A percentile compares a stretch with the other conserved stretches of the same genome.
Evolutionary conservation across 92 coral and sea anemone species (phyloP).

Genomic region (Porites cylindrica): DNA sequence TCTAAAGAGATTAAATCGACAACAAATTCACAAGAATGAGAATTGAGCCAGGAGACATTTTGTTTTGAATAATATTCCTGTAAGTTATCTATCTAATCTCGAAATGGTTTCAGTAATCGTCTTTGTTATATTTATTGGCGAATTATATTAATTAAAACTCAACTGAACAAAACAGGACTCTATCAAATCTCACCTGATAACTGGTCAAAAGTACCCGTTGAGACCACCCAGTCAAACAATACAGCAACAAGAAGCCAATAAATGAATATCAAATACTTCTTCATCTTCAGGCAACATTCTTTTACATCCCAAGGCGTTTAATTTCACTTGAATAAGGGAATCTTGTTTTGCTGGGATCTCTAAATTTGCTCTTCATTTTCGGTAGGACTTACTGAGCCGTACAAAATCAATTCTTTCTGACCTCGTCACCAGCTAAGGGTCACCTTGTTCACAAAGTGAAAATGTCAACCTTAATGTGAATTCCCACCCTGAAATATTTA

Average conservation of each 20-base stretch:
- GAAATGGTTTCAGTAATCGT: not conserved
- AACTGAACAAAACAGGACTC: not conserved
- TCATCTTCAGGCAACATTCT: slow-evolving; percentile 42
- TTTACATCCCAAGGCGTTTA: slow-evolving; percentile 9
- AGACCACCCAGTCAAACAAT: slow-evolving; percentile 12
- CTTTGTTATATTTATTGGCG: not conserved
- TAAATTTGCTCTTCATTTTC: not conserved
- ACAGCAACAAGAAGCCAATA: slow-evolving; percentile 26
- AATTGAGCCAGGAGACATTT: no score
- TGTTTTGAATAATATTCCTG: no score
- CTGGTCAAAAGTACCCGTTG: slow-evolving; percentile 52
- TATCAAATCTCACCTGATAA: slow-evolving; percentile 42
- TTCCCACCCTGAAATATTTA: slow-evolving; percentile 23
- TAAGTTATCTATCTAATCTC: no score
- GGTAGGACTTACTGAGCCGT: not conserved
- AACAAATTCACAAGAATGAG: no score
- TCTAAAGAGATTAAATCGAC: no score
- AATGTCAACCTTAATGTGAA: slow-evolving; percentile 3
- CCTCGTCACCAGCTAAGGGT: slow-evolving; percentile 47
- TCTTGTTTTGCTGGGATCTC: not conserved
- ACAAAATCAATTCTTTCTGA: slow-evolving; percentile 3
- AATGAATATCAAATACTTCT: slow-evolving; percentile 6
- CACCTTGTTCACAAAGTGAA: slow-evolving; percentile 43
- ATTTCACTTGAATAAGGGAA: not conserved
- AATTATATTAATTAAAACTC: not conserved